Conservation (phyloP, 2,888 invertebrate species). For the Caenorhabditis imperialis region DNA sequence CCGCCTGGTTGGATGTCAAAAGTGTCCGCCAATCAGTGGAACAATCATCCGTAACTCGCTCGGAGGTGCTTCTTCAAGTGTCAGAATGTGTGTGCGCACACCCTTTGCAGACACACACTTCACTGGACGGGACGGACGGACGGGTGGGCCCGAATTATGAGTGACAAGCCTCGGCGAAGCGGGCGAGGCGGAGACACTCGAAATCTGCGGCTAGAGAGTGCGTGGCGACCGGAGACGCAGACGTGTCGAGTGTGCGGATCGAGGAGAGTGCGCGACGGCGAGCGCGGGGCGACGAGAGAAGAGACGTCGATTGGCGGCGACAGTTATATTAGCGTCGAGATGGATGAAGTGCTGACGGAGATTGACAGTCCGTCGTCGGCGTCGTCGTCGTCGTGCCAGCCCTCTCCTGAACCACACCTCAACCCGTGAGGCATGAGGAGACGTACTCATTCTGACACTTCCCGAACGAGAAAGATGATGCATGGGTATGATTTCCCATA, state of each 20-base stretch:
- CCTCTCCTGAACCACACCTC: constrained; percentile 41
- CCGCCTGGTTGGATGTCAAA: neutral
- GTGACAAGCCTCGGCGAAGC: constrained; percentile 38
- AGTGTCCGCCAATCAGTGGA: no score
- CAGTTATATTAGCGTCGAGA: constrained; percentile 59
- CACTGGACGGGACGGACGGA: constrained; percentile 34
- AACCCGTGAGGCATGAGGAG: neutral
- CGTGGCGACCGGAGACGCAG: constrained; percentile 20
- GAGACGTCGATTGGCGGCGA: constrained; percentile 59
- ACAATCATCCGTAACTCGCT: no score
- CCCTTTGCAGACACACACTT: constrained; percentile 42
- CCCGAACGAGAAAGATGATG: no score
- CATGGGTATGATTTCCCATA: no score
- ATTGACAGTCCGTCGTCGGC: constrained; percentile 50
- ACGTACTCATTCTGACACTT: constrained; percentile 16
- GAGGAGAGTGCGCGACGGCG: constrained; percentile 26
- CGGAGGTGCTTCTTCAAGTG: constrained; percentile 5
- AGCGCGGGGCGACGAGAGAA: constrained; percentile 30
- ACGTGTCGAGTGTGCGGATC: constrained; percentile 23
- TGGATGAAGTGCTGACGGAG: constrained; percentile 60
- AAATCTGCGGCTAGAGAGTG: constrained; percentile 16
- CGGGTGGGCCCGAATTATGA: constrained; percentile 49
- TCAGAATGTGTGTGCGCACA: constrained; percentile 42
- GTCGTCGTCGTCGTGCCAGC: neutral
- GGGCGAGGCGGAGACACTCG: constrained; percentile 26